These are phyloP conservation scores for Clarias batrachus DNA, from an alignment of 2,113 vertebrate species.

Conservation along the genomic window DNA sequence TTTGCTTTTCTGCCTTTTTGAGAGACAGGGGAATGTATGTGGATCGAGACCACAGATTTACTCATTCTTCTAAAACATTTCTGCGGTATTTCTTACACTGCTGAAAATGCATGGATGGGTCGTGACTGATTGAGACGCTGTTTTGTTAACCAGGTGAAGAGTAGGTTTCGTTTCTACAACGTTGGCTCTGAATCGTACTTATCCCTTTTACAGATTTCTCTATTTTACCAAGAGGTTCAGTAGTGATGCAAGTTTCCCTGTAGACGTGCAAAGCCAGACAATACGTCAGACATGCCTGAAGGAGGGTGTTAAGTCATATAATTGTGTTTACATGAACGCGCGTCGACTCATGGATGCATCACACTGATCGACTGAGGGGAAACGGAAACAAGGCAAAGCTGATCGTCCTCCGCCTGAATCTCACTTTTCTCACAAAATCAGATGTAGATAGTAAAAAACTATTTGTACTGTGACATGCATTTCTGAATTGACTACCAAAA, in stretches of 20 bases:
- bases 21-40: slow-evolving; percentile 7
- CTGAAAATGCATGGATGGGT: background rate
- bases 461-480: background rate
- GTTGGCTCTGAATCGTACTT: background rate
- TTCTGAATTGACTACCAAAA: background rate
- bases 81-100: background rate
- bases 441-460: background rate
- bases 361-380: background rate
- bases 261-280: background rate
- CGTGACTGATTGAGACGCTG: background rate
- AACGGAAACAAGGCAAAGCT: background rate
- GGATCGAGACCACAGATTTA: background rate
- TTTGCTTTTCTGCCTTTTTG: slow-evolving; percentile 22
- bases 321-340: background rate
- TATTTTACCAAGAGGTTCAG: background rate
- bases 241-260: background rate
- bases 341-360: background rate
- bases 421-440: background rate
- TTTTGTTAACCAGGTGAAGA: background rate
- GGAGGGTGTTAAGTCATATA: background rate
- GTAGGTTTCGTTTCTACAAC: background rate
- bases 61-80: slow-evolving; percentile 8
- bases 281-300: background rate
- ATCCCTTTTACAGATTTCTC: background rate
- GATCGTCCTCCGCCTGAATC: background rate